phyloP scores from a whole-genome alignment of 2,797 vertebrate species.

The Squalus acanthias region DNA sequence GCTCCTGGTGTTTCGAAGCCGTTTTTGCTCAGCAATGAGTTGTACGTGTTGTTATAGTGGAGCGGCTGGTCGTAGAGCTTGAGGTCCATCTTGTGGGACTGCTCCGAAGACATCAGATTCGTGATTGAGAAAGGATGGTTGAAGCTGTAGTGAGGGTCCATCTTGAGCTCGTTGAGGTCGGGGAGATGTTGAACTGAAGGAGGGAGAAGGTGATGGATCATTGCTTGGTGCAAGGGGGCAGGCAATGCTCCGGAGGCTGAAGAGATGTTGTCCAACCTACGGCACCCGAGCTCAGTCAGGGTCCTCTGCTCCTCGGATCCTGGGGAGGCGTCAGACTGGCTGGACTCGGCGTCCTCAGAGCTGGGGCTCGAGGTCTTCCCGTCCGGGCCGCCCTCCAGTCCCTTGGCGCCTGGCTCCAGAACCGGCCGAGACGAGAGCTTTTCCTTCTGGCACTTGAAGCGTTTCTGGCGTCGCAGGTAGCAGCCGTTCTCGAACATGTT shows the following conservation, averaged over 20 bases:
- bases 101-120: background rate
- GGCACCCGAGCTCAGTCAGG: background rate
- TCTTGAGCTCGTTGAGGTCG: slow-evolving; percentile 41
- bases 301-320: background rate
- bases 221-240: background rate
- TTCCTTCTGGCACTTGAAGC: slow-evolving; percentile 84
- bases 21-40: slow-evolving; percentile 60
- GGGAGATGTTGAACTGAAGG: slow-evolving; percentile 31
- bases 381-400: slow-evolving; percentile 41
- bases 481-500: slow-evolving; percentile 93
- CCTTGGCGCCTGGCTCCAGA: slow-evolving; percentile 58
- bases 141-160: slow-evolving; percentile 41
- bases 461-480: slow-evolving; percentile 82
- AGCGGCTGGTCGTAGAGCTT: background rate
- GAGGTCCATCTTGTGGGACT: background rate
- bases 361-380: slow-evolving; percentile 43
- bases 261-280: background rate
- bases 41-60: background rate
- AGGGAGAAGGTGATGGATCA: background rate
- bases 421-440: slow-evolving; percentile 52
- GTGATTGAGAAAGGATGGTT: slow-evolving; percentile 28
- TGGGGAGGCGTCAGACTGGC: slow-evolving; percentile 45
- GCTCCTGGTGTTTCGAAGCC: slow-evolving; percentile 65
- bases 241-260: background rate
- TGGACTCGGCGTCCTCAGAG: slow-evolving; percentile 44